Conservation (phyloP, 2,113 vertebrate genomes). For the Mobula hypostoma region DNA sequence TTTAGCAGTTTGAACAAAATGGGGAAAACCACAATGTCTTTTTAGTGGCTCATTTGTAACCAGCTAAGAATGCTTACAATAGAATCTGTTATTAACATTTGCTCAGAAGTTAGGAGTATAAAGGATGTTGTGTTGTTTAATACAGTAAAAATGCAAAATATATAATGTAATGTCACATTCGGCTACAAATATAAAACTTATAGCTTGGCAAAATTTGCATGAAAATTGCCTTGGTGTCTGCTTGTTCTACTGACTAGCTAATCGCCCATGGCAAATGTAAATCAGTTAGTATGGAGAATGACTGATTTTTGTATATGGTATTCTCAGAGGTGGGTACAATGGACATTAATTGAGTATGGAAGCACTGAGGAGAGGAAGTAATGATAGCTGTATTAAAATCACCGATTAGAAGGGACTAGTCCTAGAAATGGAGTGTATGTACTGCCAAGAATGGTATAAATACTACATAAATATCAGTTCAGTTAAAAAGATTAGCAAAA, state of each 20-base stretch:
- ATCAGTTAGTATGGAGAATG: neutral
- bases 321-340: neutral
- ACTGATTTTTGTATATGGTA: neutral
- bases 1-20: neutral
- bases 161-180: neutral
- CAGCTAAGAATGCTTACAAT: neutral
- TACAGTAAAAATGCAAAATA: neutral
- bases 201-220: neutral
- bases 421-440: neutral
- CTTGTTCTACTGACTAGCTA: neutral
- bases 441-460: neutral
- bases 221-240: neutral
- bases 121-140: neutral
- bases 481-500: constrained; percentile 46
- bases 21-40: neutral
- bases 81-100: neutral
- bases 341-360: neutral
- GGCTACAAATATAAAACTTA: neutral
- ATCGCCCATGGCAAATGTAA: neutral
- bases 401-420: no score
- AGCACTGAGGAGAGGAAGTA: neutral
- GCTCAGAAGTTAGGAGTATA: neutral
- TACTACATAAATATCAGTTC: constrained; percentile 36
- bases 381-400: neutral
- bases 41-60: neutral